phyloP scores from a whole-genome alignment of 64 coral and sea anemone genomes.

The Pachyseris speciosa region DNA sequence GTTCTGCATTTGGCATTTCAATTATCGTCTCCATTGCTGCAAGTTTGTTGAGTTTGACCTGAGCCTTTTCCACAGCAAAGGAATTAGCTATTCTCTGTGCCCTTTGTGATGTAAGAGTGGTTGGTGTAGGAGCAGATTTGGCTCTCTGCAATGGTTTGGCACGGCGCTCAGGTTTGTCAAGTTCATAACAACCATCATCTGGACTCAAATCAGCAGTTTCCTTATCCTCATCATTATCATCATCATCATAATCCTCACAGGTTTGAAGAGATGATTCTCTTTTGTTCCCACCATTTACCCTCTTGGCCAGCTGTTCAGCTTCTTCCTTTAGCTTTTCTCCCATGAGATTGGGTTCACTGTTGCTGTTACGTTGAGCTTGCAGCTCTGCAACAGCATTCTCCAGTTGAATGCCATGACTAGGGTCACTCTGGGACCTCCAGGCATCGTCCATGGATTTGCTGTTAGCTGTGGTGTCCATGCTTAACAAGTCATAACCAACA shows the following conservation, averaged over 20 bases:
- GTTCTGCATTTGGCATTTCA: slow-evolving; percentile 73
- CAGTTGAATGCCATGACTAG: slow-evolving; percentile 64
- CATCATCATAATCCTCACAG: neutral
- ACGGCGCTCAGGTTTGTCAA: slow-evolving; percentile 48
- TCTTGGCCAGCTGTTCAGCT: slow-evolving; percentile 66
- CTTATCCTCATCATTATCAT: slow-evolving; percentile 57
- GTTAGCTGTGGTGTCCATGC: slow-evolving; percentile 18
- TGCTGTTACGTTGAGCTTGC: slow-evolving; percentile 78
- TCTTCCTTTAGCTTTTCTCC: slow-evolving; percentile 88
- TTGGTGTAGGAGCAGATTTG: slow-evolving; percentile 73
- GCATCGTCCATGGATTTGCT: slow-evolving; percentile 60
- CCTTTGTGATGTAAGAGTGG: slow-evolving; percentile 58
- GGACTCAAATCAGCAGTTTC: slow-evolving; percentile 80
- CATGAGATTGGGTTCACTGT: slow-evolving; percentile 81
- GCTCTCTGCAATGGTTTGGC: slow-evolving; percentile 56
- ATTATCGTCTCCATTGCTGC: slow-evolving; percentile 89
- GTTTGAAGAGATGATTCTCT: slow-evolving; percentile 2
- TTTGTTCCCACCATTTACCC: slow-evolving; percentile 57
- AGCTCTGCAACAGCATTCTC: slow-evolving; percentile 83
- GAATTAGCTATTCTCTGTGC: slow-evolving; percentile 70
- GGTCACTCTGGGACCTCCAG: slow-evolving; percentile 92
- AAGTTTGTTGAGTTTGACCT: slow-evolving; percentile 86
- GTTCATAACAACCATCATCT: slow-evolving; percentile 75
- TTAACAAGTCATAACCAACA: slow-evolving; percentile 25
- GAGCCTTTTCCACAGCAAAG: slow-evolving; percentile 83